Base-by-base conservation (phyloP, 2,888 invertebrate genomes). In the Baccha elongata region DNA sequence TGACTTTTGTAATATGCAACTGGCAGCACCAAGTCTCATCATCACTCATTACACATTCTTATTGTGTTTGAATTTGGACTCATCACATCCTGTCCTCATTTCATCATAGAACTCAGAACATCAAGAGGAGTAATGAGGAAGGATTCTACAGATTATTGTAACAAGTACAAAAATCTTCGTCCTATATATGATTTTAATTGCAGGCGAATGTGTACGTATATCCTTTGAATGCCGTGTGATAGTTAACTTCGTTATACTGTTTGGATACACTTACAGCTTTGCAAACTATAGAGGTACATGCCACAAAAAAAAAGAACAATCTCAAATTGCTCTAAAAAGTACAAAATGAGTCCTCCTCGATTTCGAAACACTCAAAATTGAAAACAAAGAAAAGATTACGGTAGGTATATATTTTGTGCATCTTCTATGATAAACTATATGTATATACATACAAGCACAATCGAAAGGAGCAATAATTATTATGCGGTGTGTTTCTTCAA, bases 141-240 rank as follows among this genome's bases (percentile, higher is more conserved):
- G 62, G 35, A 53, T 60, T 19, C 11, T 3, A 13, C 21, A 23
- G 3, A 17, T 62, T 17, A n/a, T 37, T 29, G 35, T 26, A 13
- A 42, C 62, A 65, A 35, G 60, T 68, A 55, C 32, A 40, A 74
- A n/a, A 64, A 35, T 64, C 46, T 65, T 60, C 52, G 75, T 52
- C 44, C 74, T 58, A 71, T 58, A 65, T 79, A 40, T 26, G 69
- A 71, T 62, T 72, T 79, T 79, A 79, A 79, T 79, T 79, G 67
- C 78, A 79, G 8, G n/a, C 60, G 11, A 32, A 40, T 53, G 75
- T 7, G 8, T 50, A 17, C 13, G 8, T 35, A n/a, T 32, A 32
- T 48, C 17, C n/a, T 48, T 53, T 40, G 17, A 48, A 32, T 37
- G 32, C 13, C 17, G 32, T 11, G 21, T 10, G 6, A 50, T 65